Base-by-base conservation (phyloP, 2,797 vertebrate genomes). In the Sebastes jordani region DNA sequence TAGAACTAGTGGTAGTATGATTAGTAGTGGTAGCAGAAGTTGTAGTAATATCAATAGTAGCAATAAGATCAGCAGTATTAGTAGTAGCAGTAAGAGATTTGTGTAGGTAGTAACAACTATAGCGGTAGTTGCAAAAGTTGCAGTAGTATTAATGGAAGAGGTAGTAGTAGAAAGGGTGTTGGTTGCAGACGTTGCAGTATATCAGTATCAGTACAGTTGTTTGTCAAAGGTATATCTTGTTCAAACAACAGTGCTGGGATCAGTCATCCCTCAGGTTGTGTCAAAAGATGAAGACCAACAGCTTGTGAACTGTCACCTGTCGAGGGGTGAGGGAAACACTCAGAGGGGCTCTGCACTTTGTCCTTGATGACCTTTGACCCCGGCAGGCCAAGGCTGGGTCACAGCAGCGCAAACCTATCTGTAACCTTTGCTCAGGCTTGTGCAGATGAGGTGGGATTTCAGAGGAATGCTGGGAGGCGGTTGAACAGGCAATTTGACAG, bases 321-420 rank as follows among this genome's bases (percentile, higher is more conserved):
- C 2, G 11, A 3, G 13, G 23, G 18, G 20, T 1, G 29, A n/a
- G 18, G 32, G 22, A 25, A 62, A 13, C 42, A 5, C 20, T 38
- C 23, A 42, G 38, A 42, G 2, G 16, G 2, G 1, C 25, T 20
- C 42, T 64, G 64, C 23, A 32, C 49, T 67, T 60, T 63, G 38
- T 79, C 72, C 66, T 58, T 6, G 0, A 23, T 74, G 49, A 87
- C 75, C 54, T 83, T 60, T 86, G 54, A 76, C 46, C 77, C 80
- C 66, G 0, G 1, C 36, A 36, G 36, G 27, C 74, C 36, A 29
- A 70, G 52, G 42, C 42, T 42, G 42, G 10, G 27, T 32, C 62
- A 30, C 34, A 23, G 30, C 30, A 75, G 27, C 6, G 9, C 7
- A 7, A 10, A 46, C 27, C 25, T 30, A 1, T 74, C n/a, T 0